Base-by-base conservation (phyloP, 2,797 vertebrate genomes). In the Gymnocypris eckloni region DNA sequence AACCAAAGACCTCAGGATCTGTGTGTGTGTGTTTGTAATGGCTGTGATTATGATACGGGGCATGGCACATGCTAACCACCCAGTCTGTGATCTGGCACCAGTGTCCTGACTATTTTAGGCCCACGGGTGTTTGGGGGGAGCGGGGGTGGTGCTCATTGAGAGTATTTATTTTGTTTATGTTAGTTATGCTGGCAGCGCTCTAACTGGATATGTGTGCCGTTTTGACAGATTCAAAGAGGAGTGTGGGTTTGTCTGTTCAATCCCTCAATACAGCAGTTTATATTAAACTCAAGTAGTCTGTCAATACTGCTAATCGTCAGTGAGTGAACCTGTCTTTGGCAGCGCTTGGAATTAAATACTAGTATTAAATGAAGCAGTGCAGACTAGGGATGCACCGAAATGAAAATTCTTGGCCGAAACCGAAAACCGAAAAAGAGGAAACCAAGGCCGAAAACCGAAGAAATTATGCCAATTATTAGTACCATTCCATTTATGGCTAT, bases 21-120 rank as follows among this genome's bases (percentile, higher is more conserved):
- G 1, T 67, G 20, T 81, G 80, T 81, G 80, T 50, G 79, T 54
- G 33, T 72, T 80, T 86, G 77, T 80, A 66, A 84, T 75, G 69
- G 69, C 22, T 66, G 75, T 75, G 79, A n/a, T 71, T 78, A 67
- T 66, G 77, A 69, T 11, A 61, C 4, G 22, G 59, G 59, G 59
- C n/a, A 25, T 64, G 69, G 28, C 28, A 86, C 81, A 86, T 39
- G 2, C 41, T 69, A 82, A 79, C 84, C 73, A 61, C 88, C 75
- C 79, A 85, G 69, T 70, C 79, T 71, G 85, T 83, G 83, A 72
- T 70, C 84, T 87, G 88, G 81, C 86, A 84, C 33, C 25, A 70
- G 79, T 70, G 64, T 64, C 22, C 8, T 41, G 37, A 48, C 71
- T 86, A 81, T 86, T 88, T 81, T 37, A 84, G 81, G 52, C 41